Conservation (phyloP, 2,113 vertebrate species). For the Manacus vitellinus region DNA sequence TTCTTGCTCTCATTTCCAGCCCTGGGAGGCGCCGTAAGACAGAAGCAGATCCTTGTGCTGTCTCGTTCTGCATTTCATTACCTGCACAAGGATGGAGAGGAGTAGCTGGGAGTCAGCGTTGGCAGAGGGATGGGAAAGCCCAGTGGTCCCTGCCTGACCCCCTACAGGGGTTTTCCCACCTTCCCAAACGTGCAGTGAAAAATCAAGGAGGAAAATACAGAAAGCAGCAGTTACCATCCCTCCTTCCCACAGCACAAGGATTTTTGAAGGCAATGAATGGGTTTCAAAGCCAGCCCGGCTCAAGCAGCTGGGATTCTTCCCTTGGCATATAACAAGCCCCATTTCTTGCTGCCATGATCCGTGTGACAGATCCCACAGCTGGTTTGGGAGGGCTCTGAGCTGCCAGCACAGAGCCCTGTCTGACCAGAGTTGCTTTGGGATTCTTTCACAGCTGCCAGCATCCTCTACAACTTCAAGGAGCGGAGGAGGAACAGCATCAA, state of each 20-base stretch:
- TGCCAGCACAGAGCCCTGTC: neutral
- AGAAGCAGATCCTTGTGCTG: neutral
- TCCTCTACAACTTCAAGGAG: constrained; percentile 95
- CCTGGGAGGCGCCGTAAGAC: neutral
- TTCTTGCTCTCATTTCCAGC: neutral
- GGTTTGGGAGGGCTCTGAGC: neutral
- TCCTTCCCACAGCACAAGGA: neutral
- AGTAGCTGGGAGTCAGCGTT: neutral
- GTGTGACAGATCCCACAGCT: accelerated
- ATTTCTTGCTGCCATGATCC: neutral
- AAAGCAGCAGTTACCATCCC: neutral
- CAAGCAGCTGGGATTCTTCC: neutral
- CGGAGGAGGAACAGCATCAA: constrained; percentile 94
- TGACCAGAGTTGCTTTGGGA: accelerated
- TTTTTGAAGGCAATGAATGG: neutral
- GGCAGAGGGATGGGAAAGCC: neutral
- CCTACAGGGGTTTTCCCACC: accelerated
- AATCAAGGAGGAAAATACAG: neutral
- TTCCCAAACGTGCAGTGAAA: accelerated
- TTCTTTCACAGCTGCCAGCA: constrained; percentile 84
- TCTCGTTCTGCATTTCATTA: neutral
- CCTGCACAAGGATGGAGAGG: no score
- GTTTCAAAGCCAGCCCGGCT: neutral
- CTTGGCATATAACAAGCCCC: neutral
- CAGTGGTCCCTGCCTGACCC: neutral